Base-by-base conservation (phyloP, 2,113 vertebrate species). In the Mionectes macconnelli region DNA sequence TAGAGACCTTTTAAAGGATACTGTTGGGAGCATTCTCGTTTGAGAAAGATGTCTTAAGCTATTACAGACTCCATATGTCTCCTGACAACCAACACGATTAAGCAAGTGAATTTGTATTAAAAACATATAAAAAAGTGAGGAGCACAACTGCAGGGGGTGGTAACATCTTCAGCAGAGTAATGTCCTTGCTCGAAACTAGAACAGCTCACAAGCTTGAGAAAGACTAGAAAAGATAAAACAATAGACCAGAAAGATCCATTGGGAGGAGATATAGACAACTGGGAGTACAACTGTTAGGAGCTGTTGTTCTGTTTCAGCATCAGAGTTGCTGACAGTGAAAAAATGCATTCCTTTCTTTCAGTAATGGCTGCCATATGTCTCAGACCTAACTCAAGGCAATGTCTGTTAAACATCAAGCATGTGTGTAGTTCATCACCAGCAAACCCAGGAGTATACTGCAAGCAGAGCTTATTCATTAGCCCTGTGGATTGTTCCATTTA, bases 281-380 rank as follows among this genome's bases (percentile, higher is more conserved):
- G 57, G 33, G 42, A 80, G 23, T 44, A 18, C 49, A 47, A 47
- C 23, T 87, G 25, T 76, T 73, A 76, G 88, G 55, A 80, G 27
- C 37, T 56, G 56, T 85, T 91, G 68, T 44, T 90, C 79, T 90
- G 27, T 69, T 95, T 90, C 70, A 84, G 30, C 53, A n/a, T 90
- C 4, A 2, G 73, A 80, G 64, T 4, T 88, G 76, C 82, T 96
- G 87, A 91, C 8, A 4, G 50, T 69, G 67, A 92, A 78, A 81
- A 93, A 93, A 82, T 47, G 45, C 30, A 33, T 39, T 45, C 12
- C 82, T 95, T 91, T n/a, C 35, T 68, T 57, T 87, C 74, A 50
- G 42, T 95, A 92, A 96, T 89, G 73, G 66, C 78, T 96, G 93
- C 91, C 94, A 95, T 84, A 78, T 95, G 94, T 73, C 74, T 79